Evolutionary conservation across 2,888 invertebrate species (phyloP).

Genomic region (Luperina testacea): DNA sequence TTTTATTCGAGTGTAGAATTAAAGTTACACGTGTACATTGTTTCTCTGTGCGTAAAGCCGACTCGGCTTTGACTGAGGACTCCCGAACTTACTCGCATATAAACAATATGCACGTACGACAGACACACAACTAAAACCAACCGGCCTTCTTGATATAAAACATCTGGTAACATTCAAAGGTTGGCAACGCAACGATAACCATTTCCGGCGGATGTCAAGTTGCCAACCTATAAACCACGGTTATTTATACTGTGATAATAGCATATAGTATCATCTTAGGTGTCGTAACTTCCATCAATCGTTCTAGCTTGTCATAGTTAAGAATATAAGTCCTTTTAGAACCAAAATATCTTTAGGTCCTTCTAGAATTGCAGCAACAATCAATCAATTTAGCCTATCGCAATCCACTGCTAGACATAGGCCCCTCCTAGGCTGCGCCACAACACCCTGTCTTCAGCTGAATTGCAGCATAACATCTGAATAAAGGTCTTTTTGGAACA

Average conservation of each 20-base stretch:
- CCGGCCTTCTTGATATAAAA: not conserved
- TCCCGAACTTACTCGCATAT: not conserved
- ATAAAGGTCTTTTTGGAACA: not conserved
- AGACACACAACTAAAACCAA: not conserved
- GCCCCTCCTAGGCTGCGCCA: not conserved
- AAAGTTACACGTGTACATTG: not conserved
- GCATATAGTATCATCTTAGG: conserved; percentile 16
- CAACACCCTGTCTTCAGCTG: not conserved
- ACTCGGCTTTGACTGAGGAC: not conserved
- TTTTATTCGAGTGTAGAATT: not conserved
- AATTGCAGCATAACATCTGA: not conserved
- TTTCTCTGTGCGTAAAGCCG: not conserved
- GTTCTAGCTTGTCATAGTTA: conserved; percentile 2
- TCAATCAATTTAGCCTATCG: not conserved
- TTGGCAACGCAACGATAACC: conserved; percentile 6
- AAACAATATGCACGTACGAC: not conserved
- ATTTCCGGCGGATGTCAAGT: conserved; percentile 1
- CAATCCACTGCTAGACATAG: not conserved
- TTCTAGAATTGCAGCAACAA: not conserved
- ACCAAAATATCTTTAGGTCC: not conserved
- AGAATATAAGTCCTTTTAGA: not conserved
- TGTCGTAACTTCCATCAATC: conserved; percentile 2
- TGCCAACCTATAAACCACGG: not conserved
- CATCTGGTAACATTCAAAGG: not conserved
- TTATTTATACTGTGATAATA: conserved; percentile 34